Evolutionary conservation across 2,113 vertebrate species (phyloP), one percentile per base, ranked within the genome.

Genomic region (Boulengeromyrus knoepffleri): DNA sequence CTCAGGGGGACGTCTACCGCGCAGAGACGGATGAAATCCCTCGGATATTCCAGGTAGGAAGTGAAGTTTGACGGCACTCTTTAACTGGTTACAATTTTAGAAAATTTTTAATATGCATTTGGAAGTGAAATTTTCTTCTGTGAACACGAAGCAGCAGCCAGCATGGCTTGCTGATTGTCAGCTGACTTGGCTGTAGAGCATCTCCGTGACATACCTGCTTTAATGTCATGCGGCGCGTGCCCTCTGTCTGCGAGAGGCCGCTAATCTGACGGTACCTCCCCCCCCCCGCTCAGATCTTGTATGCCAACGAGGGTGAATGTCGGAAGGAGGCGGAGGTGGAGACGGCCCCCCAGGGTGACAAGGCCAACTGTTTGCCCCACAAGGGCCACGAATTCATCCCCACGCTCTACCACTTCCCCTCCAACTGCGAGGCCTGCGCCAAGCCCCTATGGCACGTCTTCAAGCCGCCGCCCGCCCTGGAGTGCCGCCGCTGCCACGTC

Each of bases 341-440:
- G 93, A 88, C 96, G 21, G 96, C 97, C 89, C 97, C 97, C 90
- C 97, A 97, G 24, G 94, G 96, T n/a, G 99, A 99, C 93, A 99
- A 98, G 94, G 96, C 97, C 74, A 99, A 97, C 96, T 99, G 97
- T 94, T 95, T 98, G 87, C 97, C 97, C 92, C 98, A 99, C 94
- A 99, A 99, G 95, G 98, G 99, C 93, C 99, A 99, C 49, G 99
- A 99, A 94, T 99, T 99, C 94, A 99, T 99, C 93, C 98, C 98
- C 92, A 99, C 99, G 0, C 96, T 99, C 62, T 99, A 99, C 95
- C 99, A 99, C 94, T 99, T 99, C 90, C 98, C 98, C 62, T 96
- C 99, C 91, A 99, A 98, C 96, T 99, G 99, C 62, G 99, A 99
- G 96, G 98, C 98, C 90, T 99, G 99, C 95, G 92, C 99, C 96